Percentiles rank a stretch among this genome's conserved stretches.
Conservation (phyloP, 2,113 vertebrate species). For the Dicentrarchus labrax region DNA sequence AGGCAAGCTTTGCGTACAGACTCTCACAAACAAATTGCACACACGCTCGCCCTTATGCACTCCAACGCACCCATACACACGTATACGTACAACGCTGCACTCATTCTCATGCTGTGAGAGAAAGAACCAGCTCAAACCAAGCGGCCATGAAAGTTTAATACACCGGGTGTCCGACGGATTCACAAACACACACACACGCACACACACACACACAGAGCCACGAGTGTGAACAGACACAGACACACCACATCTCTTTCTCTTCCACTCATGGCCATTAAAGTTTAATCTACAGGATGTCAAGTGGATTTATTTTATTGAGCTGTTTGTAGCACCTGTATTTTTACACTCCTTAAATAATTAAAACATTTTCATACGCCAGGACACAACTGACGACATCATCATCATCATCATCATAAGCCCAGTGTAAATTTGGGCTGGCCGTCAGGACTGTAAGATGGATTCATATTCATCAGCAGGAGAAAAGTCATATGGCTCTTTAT, state of each 20-base stretch:
- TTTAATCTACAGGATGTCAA: constrained; percentile 72
- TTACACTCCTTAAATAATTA: constrained; percentile 67
- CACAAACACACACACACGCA: constrained; percentile 44
- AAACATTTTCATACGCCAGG: constrained; percentile 29
- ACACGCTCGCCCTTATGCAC: constrained; percentile 29
- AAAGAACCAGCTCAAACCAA: constrained; percentile 64
- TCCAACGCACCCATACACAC: constrained; percentile 45
- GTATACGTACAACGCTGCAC: constrained; percentile 16
- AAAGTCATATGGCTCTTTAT: constrained; percentile 18
- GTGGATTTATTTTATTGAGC: constrained; percentile 60
- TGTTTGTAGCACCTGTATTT: constrained; percentile 67
- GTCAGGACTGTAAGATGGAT: background rate
- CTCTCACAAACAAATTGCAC: background rate
- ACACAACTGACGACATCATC: constrained; percentile 27
- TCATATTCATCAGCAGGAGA: constrained; percentile 19
- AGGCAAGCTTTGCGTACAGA: background rate
- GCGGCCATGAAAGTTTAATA: constrained; percentile 77
- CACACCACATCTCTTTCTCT: constrained; percentile 30
- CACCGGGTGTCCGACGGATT: constrained; percentile 49
- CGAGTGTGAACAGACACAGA: background rate
- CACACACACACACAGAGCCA: constrained; percentile 2
- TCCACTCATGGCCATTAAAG: constrained; percentile 65
- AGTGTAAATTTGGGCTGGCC: background rate
- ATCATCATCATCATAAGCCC: constrained; percentile 7
- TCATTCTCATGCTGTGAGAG: constrained; percentile 59